phyloP scores from a whole-genome alignment of 1,140 invertebrate genomes.

The Oedothorax gibbosus region DNA sequence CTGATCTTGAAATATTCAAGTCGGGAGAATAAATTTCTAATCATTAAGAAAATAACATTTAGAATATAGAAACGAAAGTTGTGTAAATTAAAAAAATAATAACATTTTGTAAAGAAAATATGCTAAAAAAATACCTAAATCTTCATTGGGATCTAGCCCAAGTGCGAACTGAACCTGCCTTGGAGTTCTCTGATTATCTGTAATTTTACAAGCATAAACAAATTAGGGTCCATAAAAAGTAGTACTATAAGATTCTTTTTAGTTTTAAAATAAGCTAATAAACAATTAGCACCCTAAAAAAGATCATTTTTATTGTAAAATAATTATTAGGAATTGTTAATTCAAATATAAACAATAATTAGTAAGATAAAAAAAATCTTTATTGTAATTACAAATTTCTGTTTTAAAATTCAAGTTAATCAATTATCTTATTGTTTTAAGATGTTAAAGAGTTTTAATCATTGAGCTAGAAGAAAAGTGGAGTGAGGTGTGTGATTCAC shows the following conservation, averaged over 20 bases:
- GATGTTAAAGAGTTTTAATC: too few relatives aligned
- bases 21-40: slow-evolving; percentile 39
- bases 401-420: too few relatives aligned
- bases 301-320: too few relatives aligned
- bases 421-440: too few relatives aligned
- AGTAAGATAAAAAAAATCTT: too few relatives aligned
- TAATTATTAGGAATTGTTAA: too few relatives aligned
- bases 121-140: neutral
- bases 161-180: neutral
- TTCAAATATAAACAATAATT: too few relatives aligned
- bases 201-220: neutral
- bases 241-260: neutral
- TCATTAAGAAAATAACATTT: neutral
- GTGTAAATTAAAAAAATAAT: neutral
- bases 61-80: neutral
- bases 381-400: too few relatives aligned
- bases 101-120: neutral
- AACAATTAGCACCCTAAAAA: too few relatives aligned
- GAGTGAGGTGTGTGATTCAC: too few relatives aligned
- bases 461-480: too few relatives aligned
- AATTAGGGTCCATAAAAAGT: neutral
- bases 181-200: neutral
- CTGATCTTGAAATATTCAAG: slow-evolving; percentile 18
- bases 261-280: too few relatives aligned
- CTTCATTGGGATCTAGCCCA: slow-evolving; percentile 14